phyloP scores from a whole-genome alignment of 2,113 vertebrate species.

The Cebus imitator region DNA sequence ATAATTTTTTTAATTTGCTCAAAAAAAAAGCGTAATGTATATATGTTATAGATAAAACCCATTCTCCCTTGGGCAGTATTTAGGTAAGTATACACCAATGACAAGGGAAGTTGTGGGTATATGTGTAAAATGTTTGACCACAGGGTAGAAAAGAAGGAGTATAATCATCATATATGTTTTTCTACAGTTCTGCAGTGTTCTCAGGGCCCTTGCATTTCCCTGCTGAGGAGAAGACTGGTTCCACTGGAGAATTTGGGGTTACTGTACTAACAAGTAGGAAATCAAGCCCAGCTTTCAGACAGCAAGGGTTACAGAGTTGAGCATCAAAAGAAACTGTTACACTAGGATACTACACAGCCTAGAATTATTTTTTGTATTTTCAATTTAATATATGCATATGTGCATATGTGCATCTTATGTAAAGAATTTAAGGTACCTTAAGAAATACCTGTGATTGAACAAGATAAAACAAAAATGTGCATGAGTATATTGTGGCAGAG shows the following conservation, averaged over 20 bases:
- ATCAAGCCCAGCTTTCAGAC: background rate
- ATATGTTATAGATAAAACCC: background rate
- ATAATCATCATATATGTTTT: background rate
- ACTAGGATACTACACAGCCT: background rate
- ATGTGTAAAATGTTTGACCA: background rate
- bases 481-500: background rate
- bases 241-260: background rate
- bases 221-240: background rate
- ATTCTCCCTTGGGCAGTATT: background rate
- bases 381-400: background rate
- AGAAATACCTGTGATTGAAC: background rate
- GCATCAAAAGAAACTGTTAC: background rate
- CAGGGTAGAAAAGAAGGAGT: background rate
- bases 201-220: background rate
- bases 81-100: background rate
- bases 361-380: background rate
- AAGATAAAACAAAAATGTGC: background rate
- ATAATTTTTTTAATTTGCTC: background rate
- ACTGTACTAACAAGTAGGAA: background rate
- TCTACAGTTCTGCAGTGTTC: background rate
- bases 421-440: background rate
- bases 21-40: background rate
- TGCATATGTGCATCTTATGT: background rate
- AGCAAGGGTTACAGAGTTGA: background rate
- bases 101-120: background rate